Evolutionary conservation across 2,113 vertebrate genomes (phyloP), one percentile per base, ranked within the genome.

Genomic region (Baryphthengus martii): DNA sequence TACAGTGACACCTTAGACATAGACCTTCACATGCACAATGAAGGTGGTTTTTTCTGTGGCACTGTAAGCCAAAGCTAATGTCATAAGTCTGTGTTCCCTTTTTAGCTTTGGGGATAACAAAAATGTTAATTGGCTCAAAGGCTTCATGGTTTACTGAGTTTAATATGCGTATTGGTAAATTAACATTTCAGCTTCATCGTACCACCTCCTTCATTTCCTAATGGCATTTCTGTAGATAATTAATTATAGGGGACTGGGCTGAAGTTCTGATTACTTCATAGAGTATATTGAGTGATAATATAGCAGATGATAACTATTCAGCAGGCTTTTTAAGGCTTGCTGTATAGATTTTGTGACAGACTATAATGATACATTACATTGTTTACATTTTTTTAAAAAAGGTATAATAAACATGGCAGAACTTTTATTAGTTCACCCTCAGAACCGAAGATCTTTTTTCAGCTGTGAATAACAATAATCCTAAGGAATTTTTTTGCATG

Each of bases 141-240:
- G 47, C 68, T 73, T 93, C 84, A 90, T 93, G 96, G 79, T 95
- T 95, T 97, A 88, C 62, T 29, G 88, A 72, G 19, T 90, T 93
- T 93, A 95, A 73, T 89, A 86, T 66, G 49, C 18, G 9, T 94
- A 85, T 93, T 96, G 90, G 95, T 98, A 94, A 98, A 97, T 98
- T 97, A 96, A 97, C 94, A 97, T 97, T 97, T 98, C 95, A 92
- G 77, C 97, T 91, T 76, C 93, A 66, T 96, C 97, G 94, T 94
- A 96, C 59, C 97, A 94, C 91, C 95, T 97, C 70, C 13, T 76
- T 59, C 89, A 68, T 59, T 97, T 96, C 50, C 62, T 58, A 82
- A 37, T 67, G 58, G 24, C 74, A 85, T 96, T 96, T 96, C 77
- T 81, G 29, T 45, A 87, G 76, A 47, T 88, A 92, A 95, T 95